A percentile compares a stretch with the other conserved stretches of the same genome.
Conservation (phyloP, 2,888 invertebrate genomes). For the Trachelus tabidus region DNA sequence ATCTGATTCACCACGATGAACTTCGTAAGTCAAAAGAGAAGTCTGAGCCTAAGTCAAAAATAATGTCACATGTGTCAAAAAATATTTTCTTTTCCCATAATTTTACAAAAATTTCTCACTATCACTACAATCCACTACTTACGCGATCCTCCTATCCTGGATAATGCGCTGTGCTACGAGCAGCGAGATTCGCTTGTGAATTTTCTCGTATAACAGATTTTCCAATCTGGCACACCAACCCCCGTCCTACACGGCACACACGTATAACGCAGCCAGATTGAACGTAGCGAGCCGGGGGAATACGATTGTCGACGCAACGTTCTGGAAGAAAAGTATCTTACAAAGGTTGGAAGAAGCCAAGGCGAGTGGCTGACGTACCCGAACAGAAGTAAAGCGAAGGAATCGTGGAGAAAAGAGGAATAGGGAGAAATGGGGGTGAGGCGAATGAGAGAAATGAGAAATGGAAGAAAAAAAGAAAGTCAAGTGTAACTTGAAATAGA, state of each 20-base stretch:
- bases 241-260: not conserved
- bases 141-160: too few relatives aligned
- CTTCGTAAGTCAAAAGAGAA: too few relatives aligned
- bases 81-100: too few relatives aligned
- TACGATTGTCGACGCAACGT: slow-evolving; percentile 61
- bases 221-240: slow-evolving; percentile 29
- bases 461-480: too few relatives aligned
- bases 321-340: slow-evolving; percentile 61
- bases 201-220: slow-evolving; percentile 36
- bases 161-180: too few relatives aligned
- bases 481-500: too few relatives aligned
- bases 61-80: too few relatives aligned
- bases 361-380: slow-evolving; percentile 7
- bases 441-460: not conserved
- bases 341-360: slow-evolving; percentile 37
- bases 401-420: slow-evolving; percentile 27
- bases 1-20: too few relatives aligned
- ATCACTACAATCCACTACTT: too few relatives aligned
- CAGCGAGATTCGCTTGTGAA: slow-evolving; percentile 24
- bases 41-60: too few relatives aligned
- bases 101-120: too few relatives aligned
- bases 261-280: slow-evolving; percentile 55
- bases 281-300: slow-evolving; percentile 55
- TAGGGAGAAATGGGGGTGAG: not conserved
- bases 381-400: slow-evolving; percentile 30